phyloP scores from a whole-genome alignment of 2,797 vertebrate genomes.

The Cirrhinus mrigala region DNA sequence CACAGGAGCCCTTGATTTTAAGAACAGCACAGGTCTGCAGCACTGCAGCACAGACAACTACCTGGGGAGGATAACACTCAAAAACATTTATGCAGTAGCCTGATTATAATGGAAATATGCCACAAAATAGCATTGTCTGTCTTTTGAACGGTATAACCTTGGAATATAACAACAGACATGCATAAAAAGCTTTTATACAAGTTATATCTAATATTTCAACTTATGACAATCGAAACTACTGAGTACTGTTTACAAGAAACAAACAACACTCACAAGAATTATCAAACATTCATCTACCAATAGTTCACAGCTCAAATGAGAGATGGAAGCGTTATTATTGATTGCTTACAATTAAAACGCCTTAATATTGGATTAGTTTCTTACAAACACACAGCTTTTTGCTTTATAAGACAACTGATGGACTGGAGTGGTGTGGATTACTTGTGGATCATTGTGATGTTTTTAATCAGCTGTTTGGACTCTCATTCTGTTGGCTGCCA shows the following conservation, averaged over 20 bases:
- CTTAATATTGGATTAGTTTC: not conserved
- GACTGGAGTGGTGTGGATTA: not conserved
- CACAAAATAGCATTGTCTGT: slow-evolving; percentile 61
- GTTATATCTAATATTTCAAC: not conserved
- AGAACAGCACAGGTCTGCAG: slow-evolving; percentile 67
- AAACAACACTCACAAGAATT: not conserved
- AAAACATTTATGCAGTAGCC: slow-evolving; percentile 72
- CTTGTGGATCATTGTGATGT: not conserved
- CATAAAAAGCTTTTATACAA: not conserved
- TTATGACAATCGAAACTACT: not conserved
- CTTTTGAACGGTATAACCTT: slow-evolving; percentile 34
- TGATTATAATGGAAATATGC: slow-evolving; percentile 63
- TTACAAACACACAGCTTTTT: not conserved
- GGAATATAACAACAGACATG: not conserved
- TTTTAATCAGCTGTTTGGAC: not conserved
- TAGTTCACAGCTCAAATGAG: not conserved
- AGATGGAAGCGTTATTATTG: no score
- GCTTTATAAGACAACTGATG: not conserved
- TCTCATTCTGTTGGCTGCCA: not conserved
- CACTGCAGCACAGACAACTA: slow-evolving; percentile 58
- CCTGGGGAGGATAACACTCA: slow-evolving; percentile 46
- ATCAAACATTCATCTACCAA: not conserved
- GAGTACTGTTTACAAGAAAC: not conserved
- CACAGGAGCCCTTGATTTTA: slow-evolving; percentile 69
- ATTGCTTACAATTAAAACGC: not conserved